A percentile compares a stretch with the other conserved stretches of the same genome.
Evolutionary conservation across 1,140 invertebrate species (phyloP).

Genomic region (Pachypsylla venusta): DNA sequence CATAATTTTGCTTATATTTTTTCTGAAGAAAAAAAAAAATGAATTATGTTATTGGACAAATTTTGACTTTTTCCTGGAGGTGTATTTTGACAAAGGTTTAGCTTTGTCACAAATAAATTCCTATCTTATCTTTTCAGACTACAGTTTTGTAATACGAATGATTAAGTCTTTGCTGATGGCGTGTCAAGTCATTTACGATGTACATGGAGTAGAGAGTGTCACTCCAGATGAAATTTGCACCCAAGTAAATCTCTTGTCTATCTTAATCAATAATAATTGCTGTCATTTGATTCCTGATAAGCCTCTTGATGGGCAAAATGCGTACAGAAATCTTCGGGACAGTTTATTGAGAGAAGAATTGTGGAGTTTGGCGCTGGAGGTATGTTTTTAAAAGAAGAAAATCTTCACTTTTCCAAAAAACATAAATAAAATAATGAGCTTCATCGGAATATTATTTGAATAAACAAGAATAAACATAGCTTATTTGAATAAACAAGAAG

Average conservation of each 20-base stretch:
- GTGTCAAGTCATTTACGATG: constrained; percentile 22
- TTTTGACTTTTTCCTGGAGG: too few species aligned
- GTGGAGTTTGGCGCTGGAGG: constrained; percentile 64
- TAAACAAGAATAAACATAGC: too few species aligned
- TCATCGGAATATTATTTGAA: too few species aligned
- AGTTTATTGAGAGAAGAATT: constrained; percentile 60
- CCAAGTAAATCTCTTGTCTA: constrained; percentile 32
- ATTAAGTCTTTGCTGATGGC: constrained; percentile 28
- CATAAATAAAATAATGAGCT: too few species aligned
- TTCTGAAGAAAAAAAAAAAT: too few species aligned
- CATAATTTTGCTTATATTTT: too few species aligned
- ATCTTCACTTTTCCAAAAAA: too few species aligned
- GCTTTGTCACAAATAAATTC: too few species aligned
- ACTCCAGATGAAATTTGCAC: constrained; percentile 32
- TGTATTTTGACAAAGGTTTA: too few species aligned
- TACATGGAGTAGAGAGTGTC: constrained; percentile 18
- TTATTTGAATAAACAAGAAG: too few species aligned
- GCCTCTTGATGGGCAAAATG: constrained; percentile 31
- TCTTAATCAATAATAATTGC: constrained; percentile 31
- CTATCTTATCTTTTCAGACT: constrained; percentile 24
- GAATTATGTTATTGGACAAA: too few species aligned
- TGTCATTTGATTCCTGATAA: constrained; percentile 27
- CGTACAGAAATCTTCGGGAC: constrained; percentile 40
- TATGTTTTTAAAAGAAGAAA: too few species aligned
- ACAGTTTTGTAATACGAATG: constrained; percentile 28